These are phyloP conservation scores for Oscheius sp. DNA, from an alignment of 2,888 invertebrate genomes.

Conservation along the genomic window DNA sequence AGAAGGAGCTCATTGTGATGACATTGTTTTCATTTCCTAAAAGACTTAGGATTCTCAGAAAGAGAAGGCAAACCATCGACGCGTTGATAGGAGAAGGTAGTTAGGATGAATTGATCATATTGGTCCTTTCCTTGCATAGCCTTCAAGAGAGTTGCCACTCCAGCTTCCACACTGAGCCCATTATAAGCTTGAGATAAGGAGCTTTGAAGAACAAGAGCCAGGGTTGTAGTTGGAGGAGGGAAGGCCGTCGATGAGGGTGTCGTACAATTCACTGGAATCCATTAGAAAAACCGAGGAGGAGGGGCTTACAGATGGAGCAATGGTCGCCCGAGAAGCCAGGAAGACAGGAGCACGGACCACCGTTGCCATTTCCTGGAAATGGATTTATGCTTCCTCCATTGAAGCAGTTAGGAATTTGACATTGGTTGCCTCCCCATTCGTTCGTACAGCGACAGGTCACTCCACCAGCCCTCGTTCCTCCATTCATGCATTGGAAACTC, in stretches of 20 bases:
- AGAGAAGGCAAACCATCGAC: neutral
- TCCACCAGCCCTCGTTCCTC: neutral
- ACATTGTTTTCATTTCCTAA: neutral
- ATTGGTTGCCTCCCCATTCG: neutral
- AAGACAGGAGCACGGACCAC: conserved; percentile 11
- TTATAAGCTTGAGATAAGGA: conserved; percentile 33
- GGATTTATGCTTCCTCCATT: neutral
- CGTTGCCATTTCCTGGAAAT: conserved; percentile 16
- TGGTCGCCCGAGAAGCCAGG: conserved; percentile 15
- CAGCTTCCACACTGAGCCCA: conserved; percentile 20
- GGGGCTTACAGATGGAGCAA: conserved; percentile 2
- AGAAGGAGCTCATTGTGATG: neutral
- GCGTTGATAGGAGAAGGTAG: conserved; percentile 30
- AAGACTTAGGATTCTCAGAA: no score
- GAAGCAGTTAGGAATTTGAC: neutral
- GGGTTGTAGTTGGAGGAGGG: conserved; percentile 34
- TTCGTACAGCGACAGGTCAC: neutral
- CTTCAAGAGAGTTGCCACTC: conserved; percentile 32
- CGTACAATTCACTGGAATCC: neutral
- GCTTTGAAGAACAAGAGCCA: conserved; percentile 45
- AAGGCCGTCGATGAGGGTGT: neutral
- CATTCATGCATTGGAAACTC: conserved; percentile 13
- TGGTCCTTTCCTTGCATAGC: conserved; percentile 28
- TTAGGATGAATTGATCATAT: conserved; percentile 41
- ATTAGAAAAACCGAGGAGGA: neutral